Evolutionary conservation across 2,113 vertebrate species (phyloP).

Genomic region (Myotis lucifugus): DNA sequence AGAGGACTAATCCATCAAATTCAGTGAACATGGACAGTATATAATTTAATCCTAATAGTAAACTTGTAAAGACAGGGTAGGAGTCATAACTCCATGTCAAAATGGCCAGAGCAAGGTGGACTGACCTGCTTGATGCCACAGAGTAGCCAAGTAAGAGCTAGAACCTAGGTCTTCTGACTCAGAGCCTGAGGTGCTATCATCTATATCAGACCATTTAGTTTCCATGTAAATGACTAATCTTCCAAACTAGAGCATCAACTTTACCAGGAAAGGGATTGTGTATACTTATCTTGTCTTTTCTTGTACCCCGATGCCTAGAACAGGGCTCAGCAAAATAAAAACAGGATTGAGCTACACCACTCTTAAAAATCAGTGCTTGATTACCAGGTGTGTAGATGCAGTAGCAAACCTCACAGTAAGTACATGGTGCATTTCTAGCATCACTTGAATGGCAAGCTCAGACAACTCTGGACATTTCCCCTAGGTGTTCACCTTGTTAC

Average conservation of each 20-base stretch:
- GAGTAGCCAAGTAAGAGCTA: not conserved
- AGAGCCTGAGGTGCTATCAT: not conserved
- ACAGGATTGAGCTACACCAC: not conserved
- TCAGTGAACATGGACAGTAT: conserved; percentile 12
- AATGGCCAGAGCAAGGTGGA: not conserved
- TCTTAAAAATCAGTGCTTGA: conserved; percentile 37
- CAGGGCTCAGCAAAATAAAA: conserved; percentile 32
- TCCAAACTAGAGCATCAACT: not conserved
- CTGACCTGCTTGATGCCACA: not conserved
- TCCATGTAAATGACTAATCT: not conserved
- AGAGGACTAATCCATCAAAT: conserved; percentile 41
- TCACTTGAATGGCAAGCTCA: not conserved
- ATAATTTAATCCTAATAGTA: conserved; percentile 34
- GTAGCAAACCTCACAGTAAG: conserved; percentile 8
- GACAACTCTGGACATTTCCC: not conserved
- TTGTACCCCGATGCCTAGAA: not conserved
- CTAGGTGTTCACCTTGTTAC: not conserved
- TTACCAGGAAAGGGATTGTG: not conserved
- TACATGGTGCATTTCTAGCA: not conserved
- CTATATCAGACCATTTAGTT: not conserved
- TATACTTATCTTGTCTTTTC: not conserved
- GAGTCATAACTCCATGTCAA: conserved; percentile 3
- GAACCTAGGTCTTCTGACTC: not conserved
- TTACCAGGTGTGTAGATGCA: not conserved
- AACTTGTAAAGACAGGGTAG: conserved; percentile 1